These are phyloP conservation scores for Geophilus truncorum DNA, from an alignment of 2,888 invertebrate species.

Conservation along the genomic window DNA sequence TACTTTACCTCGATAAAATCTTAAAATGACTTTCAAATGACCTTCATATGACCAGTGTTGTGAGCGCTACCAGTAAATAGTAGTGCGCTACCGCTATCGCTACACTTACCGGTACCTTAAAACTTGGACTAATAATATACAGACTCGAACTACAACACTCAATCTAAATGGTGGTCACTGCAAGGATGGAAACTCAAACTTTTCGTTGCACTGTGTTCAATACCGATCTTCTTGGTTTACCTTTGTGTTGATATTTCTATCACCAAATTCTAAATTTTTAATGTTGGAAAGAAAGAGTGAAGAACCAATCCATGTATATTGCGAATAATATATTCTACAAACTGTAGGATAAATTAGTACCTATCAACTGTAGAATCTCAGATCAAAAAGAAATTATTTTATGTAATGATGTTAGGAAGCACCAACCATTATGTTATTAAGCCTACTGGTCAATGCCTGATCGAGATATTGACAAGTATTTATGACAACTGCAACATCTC, in stretches of 20 bases:
- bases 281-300: conserved; percentile 51
- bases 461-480: too few relatives aligned
- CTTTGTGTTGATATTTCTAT: conserved; percentile 65
- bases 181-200: too few relatives aligned
- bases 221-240: conserved; percentile 85
- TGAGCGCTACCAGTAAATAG: too few relatives aligned
- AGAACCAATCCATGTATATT: neutral
- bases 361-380: neutral
- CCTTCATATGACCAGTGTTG: too few relatives aligned
- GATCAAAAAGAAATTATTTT: neutral
- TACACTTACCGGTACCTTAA: too few relatives aligned
- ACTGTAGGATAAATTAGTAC: neutral
- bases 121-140: too few relatives aligned
- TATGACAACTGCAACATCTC: too few relatives aligned
- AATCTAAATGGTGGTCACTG: conserved; percentile 59
- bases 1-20: too few relatives aligned
- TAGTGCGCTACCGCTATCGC: too few relatives aligned
- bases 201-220: conserved; percentile 80
- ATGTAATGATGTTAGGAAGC: neutral
- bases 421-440: too few relatives aligned
- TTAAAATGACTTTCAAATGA: too few relatives aligned
- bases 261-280: conserved; percentile 86
- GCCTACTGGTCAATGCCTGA: too few relatives aligned
- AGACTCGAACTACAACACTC: conserved; percentile 41
- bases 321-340: neutral